Evolutionary conservation across 1,140 invertebrate species (phyloP), one percentile per base, ranked within the genome.

Genomic region (Drusus annulatus): DNA sequence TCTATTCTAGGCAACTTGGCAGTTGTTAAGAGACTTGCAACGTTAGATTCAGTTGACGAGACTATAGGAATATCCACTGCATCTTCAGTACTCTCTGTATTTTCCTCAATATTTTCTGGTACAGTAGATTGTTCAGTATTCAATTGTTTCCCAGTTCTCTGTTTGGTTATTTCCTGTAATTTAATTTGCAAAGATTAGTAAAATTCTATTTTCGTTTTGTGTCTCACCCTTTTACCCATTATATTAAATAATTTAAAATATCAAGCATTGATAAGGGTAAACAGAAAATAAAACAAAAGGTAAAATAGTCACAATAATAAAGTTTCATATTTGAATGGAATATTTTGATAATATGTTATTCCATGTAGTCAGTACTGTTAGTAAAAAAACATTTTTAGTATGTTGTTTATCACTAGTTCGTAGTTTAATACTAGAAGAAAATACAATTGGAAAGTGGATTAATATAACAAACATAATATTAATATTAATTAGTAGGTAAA

Each of bases 1-100:
- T 89, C 86, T 87, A 89, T 84, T 85, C 86, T 89, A 85, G 89
- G 89, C 86, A 90, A 86, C 87, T 89, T 90, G 87, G 89, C 87
- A 86, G 89, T 87, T 85, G 89, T 90, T 87, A 88, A 87, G 86
- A 90, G 88, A 88, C 87, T 90, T 83, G 87, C 88, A 86, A 90
- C 89, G 89, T 90, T 89, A 86, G 89, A 89, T 87, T 88, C 88
- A 86, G 89, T 90, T 86, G 88, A 50, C 3, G 65, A 17, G 17
- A 28, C 7, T 28, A 25, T n/a, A 16, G 62, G 15, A 31, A 21
- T 21, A 16, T 31, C 36, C 51, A 19, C n/a, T n/a, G 65, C 21
- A 45, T n/a, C 21, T 17, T 50, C 65, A 51, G 31, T 45, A 19
- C n/a, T 21, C 2, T 0, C 1, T 4, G 31, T 69, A 25, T 65